Percentiles rank a stretch among this genome's conserved stretches.
Evolutionary conservation across 2,113 vertebrate genomes (phyloP).

Genomic region (Platichthys stellatus): DNA sequence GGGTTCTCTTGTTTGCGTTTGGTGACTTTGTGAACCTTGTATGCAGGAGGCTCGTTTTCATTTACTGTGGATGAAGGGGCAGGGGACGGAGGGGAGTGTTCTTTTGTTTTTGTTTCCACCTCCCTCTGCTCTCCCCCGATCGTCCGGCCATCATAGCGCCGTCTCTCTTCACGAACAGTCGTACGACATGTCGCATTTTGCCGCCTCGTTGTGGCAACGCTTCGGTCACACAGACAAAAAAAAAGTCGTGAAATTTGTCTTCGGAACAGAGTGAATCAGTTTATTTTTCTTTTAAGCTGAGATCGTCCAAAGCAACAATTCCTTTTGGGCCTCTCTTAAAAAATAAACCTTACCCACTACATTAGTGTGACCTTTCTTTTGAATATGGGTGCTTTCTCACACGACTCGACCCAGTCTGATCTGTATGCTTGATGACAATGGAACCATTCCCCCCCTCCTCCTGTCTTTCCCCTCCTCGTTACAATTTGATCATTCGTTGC

Average conservation of each 20-base stretch:
- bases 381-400: constrained; percentile 31
- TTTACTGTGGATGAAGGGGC: constrained; percentile 72
- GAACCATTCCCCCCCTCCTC: background rate
- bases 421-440: constrained; percentile 6
- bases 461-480: background rate
- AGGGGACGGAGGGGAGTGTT: constrained; percentile 27
- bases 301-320: constrained; percentile 45
- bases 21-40: constrained; percentile 63
- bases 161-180: background rate
- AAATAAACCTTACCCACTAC: constrained; percentile 71
- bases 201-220: background rate
- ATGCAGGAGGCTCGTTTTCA: constrained; percentile 55
- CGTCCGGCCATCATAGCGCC: background rate
- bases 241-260: background rate
- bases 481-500: background rate
- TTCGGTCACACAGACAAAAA: background rate
- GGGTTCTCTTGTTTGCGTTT: constrained; percentile 58
- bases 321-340: constrained; percentile 47
- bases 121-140: background rate
- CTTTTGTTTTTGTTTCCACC: background rate
- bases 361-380: constrained; percentile 67
- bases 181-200: background rate
- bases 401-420: constrained; percentile 16
- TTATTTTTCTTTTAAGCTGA: constrained; percentile 33
- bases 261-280: background rate